Percentiles rank a stretch among this genome's conserved stretches.
Evolutionary conservation across 1,140 invertebrate genomes (phyloP).

Genomic region (Pantala flavescens): DNA sequence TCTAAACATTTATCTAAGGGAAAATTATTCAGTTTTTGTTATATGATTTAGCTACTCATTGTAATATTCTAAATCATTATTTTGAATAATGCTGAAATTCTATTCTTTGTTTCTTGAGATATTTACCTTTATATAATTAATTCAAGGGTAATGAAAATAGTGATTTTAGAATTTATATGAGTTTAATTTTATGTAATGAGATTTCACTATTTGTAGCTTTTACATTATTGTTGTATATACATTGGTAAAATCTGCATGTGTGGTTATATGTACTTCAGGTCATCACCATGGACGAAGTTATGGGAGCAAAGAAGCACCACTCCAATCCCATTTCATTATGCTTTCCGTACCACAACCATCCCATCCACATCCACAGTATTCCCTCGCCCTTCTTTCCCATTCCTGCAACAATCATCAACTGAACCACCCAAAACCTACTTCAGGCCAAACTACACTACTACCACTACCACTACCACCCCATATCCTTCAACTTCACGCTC

Average conservation of each 20-base stretch:
- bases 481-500: background rate
- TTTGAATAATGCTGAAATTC: too few species aligned
- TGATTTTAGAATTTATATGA: too few species aligned
- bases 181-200: too few species aligned
- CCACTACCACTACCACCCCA: background rate
- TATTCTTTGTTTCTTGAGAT: too few species aligned
- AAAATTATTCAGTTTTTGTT: too few species aligned
- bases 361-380: background rate
- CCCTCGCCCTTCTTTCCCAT: background rate
- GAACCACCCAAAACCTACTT: background rate
- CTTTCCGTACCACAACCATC: background rate
- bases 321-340: background rate
- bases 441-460: too few species aligned
- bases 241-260: background rate
- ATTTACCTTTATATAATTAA: too few species aligned
- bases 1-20: too few species aligned
- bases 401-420: background rate
- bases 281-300: background rate
- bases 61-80: too few species aligned
- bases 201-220: too few species aligned
- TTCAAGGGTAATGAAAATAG: too few species aligned
- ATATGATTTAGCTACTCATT: too few species aligned
- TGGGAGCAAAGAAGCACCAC: background rate
- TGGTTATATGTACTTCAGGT: conserved; percentile 1
- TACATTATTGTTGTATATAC: background rate